Evolutionary conservation across 2,113 vertebrate genomes (phyloP), one percentile per base, ranked within the genome.

Genomic region (Dissostichus mawsoni): DNA sequence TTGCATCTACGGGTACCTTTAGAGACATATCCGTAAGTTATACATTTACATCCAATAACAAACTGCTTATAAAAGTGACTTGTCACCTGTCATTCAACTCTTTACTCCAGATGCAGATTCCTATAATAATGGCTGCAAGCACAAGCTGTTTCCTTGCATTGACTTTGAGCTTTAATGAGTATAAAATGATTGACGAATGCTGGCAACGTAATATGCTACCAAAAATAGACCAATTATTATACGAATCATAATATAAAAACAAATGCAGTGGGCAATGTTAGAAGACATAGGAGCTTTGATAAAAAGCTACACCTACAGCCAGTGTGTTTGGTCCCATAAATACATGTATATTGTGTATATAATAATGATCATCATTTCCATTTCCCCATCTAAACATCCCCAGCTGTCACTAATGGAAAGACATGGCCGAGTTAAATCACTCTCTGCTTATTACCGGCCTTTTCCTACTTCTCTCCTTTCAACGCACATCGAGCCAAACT

Each of bases 391-490:
- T 67, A 87, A 84, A 81, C 80, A 86, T 74, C 52, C 76, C 71
- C 78, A 87, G 82, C 82, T 90, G 81, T 85, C 78, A 69, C 83
- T 83, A 85, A 89, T 84, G 76, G 72, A 81, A 89, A 87, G 74
- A 78, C 83, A 71, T 68, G 25, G 76, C 23, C 16, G 63, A 74
- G 62, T 77, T 75, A 75, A 90, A 87, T 88, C 88, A 86, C 84
- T 82, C 71, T 89, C 78, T 81, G 79, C 92, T 92, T 92, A 87
- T 92, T 92, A 91, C 69, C n/a, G 5, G 85, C 85, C 83, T 74
- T 81, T 82, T 77, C 79, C 88, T 82, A 78, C 81, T 76, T 80
- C 89, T 75, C 75, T 85, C 53, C 79, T 91, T 85, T 84, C 90
- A 90, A 51, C 78, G 25, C 88, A 76, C 89, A 83, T 79, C 57